Conservation (phyloP, 1,140 invertebrate species). For the Stenopsyche tienmushanensis region DNA sequence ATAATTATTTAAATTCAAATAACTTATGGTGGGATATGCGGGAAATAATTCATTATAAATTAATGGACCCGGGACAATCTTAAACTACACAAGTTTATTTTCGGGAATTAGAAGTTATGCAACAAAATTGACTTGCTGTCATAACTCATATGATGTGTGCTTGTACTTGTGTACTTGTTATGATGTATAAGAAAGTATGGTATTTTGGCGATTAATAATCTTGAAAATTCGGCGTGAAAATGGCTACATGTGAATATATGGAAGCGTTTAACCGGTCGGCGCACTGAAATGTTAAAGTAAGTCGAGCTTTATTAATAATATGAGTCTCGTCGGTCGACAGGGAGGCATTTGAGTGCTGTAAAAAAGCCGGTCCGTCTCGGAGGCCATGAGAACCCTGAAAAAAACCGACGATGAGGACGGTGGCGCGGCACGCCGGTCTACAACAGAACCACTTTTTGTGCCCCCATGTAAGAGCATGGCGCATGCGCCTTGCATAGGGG, state of each 20-base stretch:
- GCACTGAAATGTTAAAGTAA: neutral
- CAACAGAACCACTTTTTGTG: constrained; percentile 16
- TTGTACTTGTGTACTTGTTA: no score
- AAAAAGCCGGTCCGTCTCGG: constrained; percentile 10
- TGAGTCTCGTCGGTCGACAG: neutral
- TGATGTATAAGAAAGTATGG: no score
- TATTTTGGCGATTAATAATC: no score
- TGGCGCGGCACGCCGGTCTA: neutral
- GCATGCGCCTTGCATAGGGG: neutral
- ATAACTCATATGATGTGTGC: neutral
- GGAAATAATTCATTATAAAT: no score
- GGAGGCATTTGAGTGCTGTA: constrained; percentile 10
- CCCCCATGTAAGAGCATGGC: neutral
- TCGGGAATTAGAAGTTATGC: neutral
- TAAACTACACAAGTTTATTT: neutral
- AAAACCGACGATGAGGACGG: constrained; percentile 19
- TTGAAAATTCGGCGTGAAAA: neutral
- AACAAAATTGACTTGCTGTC: neutral
- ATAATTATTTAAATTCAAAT: no score
- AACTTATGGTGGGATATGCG: no score
- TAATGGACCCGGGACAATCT: no score
- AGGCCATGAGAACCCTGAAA: constrained; percentile 26
- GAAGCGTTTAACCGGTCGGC: neutral
- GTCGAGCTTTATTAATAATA: constrained; percentile 11
- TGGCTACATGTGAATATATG: neutral